phyloP scores from a whole-genome alignment of 2,888 invertebrate species.

The Ochropleura leucogaster region DNA sequence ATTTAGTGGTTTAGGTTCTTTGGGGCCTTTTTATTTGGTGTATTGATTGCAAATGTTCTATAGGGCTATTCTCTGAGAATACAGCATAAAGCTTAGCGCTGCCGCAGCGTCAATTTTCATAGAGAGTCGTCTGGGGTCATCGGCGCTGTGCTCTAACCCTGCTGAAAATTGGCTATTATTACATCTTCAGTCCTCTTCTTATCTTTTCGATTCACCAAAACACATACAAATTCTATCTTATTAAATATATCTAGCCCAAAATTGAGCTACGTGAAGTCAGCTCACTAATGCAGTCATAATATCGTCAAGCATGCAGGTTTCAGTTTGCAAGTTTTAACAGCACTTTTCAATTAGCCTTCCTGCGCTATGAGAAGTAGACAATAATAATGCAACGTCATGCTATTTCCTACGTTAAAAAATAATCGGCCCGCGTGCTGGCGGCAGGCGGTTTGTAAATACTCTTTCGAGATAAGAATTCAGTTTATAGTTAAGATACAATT shows the following conservation, averaged over 20 bases:
- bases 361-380: background rate
- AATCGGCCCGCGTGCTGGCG: background rate
- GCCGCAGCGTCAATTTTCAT: background rate
- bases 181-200: no score
- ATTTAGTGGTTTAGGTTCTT: background rate
- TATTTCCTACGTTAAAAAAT: background rate
- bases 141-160: no score
- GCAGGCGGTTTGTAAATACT: background rate
- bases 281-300: no score
- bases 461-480: background rate
- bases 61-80: no score
- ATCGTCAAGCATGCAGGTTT: no score
- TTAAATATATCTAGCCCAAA: no score
- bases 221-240: no score
- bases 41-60: constrained; percentile 1
- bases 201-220: no score
- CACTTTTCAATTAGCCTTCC: background rate
- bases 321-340: background rate
- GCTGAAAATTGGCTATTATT: background rate
- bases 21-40: background rate
- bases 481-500: background rate
- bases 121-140: no score
- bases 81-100: no score
- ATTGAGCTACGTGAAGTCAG: no score
- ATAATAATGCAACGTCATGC: background rate